Evolutionary conservation across 2,888 invertebrate genomes (phyloP).

Genomic region (Drosophila mayaguana): DNA sequence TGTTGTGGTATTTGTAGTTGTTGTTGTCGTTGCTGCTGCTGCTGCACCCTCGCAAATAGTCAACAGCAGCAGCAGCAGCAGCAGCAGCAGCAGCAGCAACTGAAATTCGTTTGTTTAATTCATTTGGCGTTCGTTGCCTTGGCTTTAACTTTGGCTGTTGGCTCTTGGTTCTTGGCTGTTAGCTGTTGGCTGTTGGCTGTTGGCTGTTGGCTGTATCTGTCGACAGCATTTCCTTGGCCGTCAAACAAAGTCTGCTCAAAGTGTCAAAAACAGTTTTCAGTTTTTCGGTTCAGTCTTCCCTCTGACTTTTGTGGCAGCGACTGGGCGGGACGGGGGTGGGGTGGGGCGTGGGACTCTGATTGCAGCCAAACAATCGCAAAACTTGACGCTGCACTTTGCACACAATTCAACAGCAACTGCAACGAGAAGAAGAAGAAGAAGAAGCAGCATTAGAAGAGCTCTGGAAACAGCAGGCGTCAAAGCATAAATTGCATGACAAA

Average conservation of each 20-base stretch:
- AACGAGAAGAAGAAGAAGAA: conserved; percentile 3
- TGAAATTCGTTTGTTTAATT: conserved; percentile 49
- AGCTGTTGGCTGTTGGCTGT: conserved; percentile 17
- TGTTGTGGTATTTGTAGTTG: conserved; percentile 77
- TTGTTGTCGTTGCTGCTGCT: conserved; percentile 23
- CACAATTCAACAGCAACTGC: conserved; percentile 39
- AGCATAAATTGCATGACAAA: conserved; percentile 65
- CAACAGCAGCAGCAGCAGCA: conserved; percentile 10
- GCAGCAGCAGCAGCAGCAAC: conserved; percentile 21
- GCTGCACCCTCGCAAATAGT: conserved; percentile 33
- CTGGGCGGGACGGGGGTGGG: not conserved
- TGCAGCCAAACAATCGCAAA: conserved; percentile 44
- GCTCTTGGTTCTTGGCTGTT: conserved; percentile 10
- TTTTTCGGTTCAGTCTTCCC: conserved; percentile 36
- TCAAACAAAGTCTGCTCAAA: conserved; percentile 71
- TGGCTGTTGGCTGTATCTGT: conserved; percentile 55
- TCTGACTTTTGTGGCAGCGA: not conserved
- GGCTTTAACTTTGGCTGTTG: conserved; percentile 42
- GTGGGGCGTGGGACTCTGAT: not conserved
- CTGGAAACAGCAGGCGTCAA: conserved; percentile 44
- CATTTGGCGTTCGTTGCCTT: conserved; percentile 61
- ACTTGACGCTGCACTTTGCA: conserved; percentile 63
- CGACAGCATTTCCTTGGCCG: conserved; percentile 47
- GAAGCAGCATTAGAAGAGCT: conserved; percentile 1
- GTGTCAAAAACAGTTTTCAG: conserved; percentile 75